A percentile compares a stretch with the other conserved stretches of the same genome.
Conservation (phyloP, 92 coral and sea anemone species). For the Metridium senile region DNA sequence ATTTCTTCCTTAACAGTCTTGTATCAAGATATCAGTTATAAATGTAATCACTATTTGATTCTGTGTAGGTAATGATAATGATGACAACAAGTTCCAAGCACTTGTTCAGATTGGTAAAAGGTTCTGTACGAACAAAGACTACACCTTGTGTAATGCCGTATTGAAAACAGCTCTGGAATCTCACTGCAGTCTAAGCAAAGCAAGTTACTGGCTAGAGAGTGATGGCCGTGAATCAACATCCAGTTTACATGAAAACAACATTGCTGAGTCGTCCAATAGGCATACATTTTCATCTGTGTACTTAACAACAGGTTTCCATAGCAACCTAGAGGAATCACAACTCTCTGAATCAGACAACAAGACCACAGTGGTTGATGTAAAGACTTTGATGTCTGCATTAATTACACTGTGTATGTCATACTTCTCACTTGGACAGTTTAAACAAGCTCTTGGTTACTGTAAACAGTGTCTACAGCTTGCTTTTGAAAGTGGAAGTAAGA, state of each 20-base stretch:
- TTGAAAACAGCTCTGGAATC: constrained; percentile 68
- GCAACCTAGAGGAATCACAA: constrained; percentile 7
- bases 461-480: constrained; percentile 62
- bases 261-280: constrained; percentile 6
- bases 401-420: constrained; percentile 57
- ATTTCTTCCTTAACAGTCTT: too few species aligned
- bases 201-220: constrained; percentile 14
- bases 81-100: constrained; percentile 49
- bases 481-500: constrained; percentile 52
- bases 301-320: constrained; percentile 45
- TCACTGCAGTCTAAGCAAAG: constrained; percentile 46
- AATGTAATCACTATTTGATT: too few species aligned
- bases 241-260: constrained; percentile 6
- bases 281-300: constrained; percentile 47
- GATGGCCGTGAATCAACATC: neutral
- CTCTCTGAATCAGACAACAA: neutral
- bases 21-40: too few species aligned
- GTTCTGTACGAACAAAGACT: constrained; percentile 44
- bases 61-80: constrained; percentile 26
- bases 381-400: constrained; percentile 62
- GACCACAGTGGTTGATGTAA: neutral
- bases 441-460: constrained; percentile 51
- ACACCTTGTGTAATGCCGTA: constrained; percentile 56
- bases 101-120: constrained; percentile 74
- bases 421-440: constrained; percentile 43